A percentile compares a stretch with the other conserved stretches of the same genome.
phyloP scores from a whole-genome alignment of 2,888 invertebrate genomes.

The Pammene fasciana region DNA sequence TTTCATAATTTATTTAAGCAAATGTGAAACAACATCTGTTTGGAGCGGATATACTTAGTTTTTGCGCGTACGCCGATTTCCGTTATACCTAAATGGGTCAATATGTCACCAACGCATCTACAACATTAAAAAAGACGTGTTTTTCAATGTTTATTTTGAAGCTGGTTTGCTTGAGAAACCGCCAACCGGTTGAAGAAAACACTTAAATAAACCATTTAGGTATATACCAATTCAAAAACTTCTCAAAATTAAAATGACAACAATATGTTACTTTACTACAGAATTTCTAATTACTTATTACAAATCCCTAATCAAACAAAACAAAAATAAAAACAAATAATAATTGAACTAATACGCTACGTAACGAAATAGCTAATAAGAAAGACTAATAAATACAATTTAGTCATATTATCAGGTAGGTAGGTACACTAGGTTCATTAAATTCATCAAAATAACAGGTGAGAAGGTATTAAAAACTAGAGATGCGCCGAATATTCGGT shows the following conservation, averaged over 20 bases:
- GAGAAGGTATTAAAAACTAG: not conserved
- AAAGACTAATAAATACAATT: not conserved
- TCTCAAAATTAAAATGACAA: no score
- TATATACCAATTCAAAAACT: no score
- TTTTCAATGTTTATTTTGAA: conserved; percentile 1
- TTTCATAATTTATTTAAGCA: conserved; percentile 29
- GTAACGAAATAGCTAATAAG: no score
- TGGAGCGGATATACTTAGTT: conserved; percentile 67
- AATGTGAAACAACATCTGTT: conserved; percentile 59
- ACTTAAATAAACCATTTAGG: no score
- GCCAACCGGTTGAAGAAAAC: no score
- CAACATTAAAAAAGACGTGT: not conserved
- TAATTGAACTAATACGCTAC: not conserved
- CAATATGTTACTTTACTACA: no score
- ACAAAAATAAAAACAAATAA: no score
- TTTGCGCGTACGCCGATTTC: conserved; percentile 73
- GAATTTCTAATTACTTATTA: no score
- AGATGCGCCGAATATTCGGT: no score
- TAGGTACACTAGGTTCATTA: no score
- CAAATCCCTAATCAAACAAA: no score
- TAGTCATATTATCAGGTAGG: not conserved
- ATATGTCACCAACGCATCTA: conserved; percentile 54
- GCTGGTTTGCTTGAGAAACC: not conserved
- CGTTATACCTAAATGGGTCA: conserved; percentile 71
- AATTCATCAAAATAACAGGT: no score